Evolutionary conservation across 92 coral and sea anemone genomes (phyloP).

Genomic region (Anthopleura xanthogrammica): DNA sequence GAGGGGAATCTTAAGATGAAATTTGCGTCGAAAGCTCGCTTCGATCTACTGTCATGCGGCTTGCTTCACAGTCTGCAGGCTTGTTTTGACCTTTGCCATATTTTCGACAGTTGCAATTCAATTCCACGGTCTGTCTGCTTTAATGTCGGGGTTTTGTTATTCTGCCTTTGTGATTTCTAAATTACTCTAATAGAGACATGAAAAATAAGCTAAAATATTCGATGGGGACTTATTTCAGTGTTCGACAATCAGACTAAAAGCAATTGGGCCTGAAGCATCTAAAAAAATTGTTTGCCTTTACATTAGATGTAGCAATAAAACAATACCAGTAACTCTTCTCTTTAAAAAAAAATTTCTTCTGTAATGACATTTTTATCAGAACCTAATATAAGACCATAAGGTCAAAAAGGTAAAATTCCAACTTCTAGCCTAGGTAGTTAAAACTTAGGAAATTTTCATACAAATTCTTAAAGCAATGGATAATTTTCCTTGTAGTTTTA

Average conservation of each 20-base stretch:
- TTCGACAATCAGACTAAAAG: background rate
- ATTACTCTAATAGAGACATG: background rate
- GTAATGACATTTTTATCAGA: background rate
- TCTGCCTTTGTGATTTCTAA: background rate
- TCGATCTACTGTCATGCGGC: background rate
- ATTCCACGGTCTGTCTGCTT: background rate
- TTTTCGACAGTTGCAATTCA: background rate
- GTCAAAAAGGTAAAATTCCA: background rate
- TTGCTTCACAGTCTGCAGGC: background rate
- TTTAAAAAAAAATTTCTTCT: too few relatives aligned
- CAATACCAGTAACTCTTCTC: too few relatives aligned
- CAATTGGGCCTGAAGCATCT: background rate
- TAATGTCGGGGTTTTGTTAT: conserved; percentile 6
- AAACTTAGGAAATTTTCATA: too few relatives aligned
- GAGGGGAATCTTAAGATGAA: background rate
- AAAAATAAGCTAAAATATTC: background rate
- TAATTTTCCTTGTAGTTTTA: too few relatives aligned
- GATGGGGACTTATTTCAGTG: background rate
- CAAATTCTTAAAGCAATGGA: too few relatives aligned
- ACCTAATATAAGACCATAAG: background rate
- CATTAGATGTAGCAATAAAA: too few relatives aligned
- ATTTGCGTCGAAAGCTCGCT: background rate
- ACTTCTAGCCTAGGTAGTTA: background rate
- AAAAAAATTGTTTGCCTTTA: too few relatives aligned
- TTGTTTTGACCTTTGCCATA: conserved; percentile 1